Percentiles rank a stretch among this genome's conserved stretches.
These are phyloP conservation scores for Miichthys miiuy DNA, from an alignment of 2,797 vertebrate genomes.

Conservation along the genomic window DNA sequence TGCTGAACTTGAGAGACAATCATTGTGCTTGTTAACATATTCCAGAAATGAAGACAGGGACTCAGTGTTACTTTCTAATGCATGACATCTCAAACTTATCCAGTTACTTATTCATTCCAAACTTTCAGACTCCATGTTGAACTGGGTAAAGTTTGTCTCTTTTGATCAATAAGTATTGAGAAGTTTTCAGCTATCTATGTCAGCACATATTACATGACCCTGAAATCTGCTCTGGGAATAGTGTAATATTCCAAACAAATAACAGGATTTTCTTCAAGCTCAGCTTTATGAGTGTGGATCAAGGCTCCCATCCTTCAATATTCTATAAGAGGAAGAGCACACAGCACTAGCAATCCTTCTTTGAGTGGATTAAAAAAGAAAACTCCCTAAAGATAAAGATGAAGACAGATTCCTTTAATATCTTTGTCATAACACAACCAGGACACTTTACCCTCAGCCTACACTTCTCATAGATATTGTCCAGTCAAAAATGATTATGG, in stretches of 20 bases:
- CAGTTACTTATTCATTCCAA: constrained; percentile 26
- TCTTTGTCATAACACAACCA: constrained; percentile 53
- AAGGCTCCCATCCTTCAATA: constrained; percentile 36
- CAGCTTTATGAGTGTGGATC: constrained; percentile 42
- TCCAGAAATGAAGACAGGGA: constrained; percentile 6
- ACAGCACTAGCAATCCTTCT: constrained; percentile 6
- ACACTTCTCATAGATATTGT: constrained; percentile 43
- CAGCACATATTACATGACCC: constrained; percentile 21
- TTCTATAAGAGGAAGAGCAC: constrained; percentile 36
- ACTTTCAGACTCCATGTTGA: neutral
- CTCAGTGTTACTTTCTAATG: neutral
- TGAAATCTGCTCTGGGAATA: constrained; percentile 29
- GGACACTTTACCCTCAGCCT: constrained; percentile 40
- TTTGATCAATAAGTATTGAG: constrained; percentile 14
- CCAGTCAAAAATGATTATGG: constrained; percentile 63
- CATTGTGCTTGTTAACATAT: constrained; percentile 6
- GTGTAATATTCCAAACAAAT: constrained; percentile 31
- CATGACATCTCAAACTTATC: neutral
- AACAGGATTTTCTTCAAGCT: constrained; percentile 31
- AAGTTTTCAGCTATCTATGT: constrained; percentile 11
- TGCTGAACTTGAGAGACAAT: constrained; percentile 7
- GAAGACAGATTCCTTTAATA: constrained; percentile 76
- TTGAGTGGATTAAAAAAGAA: constrained; percentile 44
- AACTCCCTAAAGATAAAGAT: constrained; percentile 54
- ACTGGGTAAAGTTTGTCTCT: neutral